Evolutionary conservation across 2,888 invertebrate species (phyloP).

Genomic region (Synergus umbraculus): DNA sequence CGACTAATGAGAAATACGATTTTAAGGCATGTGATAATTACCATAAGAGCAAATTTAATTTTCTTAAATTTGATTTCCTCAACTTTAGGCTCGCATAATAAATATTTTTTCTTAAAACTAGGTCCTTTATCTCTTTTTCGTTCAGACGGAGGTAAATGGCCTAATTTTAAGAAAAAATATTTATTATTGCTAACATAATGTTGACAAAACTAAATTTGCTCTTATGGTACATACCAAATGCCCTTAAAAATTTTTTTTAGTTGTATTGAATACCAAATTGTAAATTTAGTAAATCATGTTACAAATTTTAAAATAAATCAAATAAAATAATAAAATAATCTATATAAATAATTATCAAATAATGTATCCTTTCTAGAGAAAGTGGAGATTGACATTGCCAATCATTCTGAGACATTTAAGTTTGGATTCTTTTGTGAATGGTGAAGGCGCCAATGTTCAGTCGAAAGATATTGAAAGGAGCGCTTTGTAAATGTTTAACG

Average conservation of each 20-base stretch:
- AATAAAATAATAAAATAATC: background rate
- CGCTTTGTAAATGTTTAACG: conserved; percentile 54
- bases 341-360: background rate
- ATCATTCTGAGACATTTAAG: background rate
- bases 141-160: too few relatives aligned
- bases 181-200: too few relatives aligned
- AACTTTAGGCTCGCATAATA: too few relatives aligned
- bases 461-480: conserved; percentile 35
- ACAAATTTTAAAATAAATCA: background rate
- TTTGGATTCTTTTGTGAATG: background rate
- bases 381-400: background rate
- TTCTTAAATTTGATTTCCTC: too few relatives aligned
- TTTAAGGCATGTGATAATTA: background rate
- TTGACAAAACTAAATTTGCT: too few relatives aligned
- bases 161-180: background rate
- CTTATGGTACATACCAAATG: too few relatives aligned
- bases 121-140: too few relatives aligned
- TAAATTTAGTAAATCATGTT: background rate
- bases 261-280: too few relatives aligned
- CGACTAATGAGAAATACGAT: background rate
- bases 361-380: background rate
- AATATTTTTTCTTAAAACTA: too few relatives aligned
- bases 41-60: too few relatives aligned
- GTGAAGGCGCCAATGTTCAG: background rate
- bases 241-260: too few relatives aligned